phyloP scores from a whole-genome alignment of 2,113 vertebrate species.

The Telmatochromis brachygnathus region DNA sequence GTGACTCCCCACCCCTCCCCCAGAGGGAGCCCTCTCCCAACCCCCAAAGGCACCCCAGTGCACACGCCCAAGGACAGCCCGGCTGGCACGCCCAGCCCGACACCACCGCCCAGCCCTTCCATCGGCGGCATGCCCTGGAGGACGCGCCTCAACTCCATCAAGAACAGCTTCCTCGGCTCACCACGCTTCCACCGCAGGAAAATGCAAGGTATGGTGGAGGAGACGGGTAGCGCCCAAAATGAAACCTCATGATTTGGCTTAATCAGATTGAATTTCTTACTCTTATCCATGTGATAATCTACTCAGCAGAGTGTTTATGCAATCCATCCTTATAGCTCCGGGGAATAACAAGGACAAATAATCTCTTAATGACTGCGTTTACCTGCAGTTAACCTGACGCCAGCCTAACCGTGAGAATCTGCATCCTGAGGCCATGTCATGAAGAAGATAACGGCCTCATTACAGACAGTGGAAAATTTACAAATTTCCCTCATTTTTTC shows the following conservation, averaged over 20 bases:
- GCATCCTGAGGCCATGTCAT: neutral
- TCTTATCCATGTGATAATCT: neutral
- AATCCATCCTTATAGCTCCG: neutral
- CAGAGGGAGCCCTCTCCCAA: constrained; percentile 94
- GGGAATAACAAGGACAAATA: neutral
- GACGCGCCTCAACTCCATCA: constrained; percentile 96
- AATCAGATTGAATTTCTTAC: neutral
- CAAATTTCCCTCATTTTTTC: neutral
- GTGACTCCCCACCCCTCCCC: constrained; percentile 98
- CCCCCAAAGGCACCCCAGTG: constrained; percentile 96
- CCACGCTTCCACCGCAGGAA: constrained; percentile 98
- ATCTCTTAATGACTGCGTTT: neutral
- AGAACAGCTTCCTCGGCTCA: constrained; percentile 98
- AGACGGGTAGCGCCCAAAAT: neutral
- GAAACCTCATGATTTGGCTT: neutral
- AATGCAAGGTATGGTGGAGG: constrained; percentile 79
- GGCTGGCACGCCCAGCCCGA: constrained; percentile 92
- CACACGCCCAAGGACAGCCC: constrained; percentile 99
- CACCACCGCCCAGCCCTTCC: constrained; percentile 94
- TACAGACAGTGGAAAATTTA: neutral
- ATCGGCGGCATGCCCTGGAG: constrained; percentile 98
- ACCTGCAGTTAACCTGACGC: neutral
- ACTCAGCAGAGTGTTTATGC: neutral
- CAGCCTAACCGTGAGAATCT: neutral
- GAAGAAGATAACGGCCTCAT: neutral